A percentile compares a stretch with the other conserved stretches of the same genome.
These are phyloP conservation scores for Rugalucina vietnamica DNA, from an alignment of 2,888 invertebrate genomes.

Conservation along the genomic window DNA sequence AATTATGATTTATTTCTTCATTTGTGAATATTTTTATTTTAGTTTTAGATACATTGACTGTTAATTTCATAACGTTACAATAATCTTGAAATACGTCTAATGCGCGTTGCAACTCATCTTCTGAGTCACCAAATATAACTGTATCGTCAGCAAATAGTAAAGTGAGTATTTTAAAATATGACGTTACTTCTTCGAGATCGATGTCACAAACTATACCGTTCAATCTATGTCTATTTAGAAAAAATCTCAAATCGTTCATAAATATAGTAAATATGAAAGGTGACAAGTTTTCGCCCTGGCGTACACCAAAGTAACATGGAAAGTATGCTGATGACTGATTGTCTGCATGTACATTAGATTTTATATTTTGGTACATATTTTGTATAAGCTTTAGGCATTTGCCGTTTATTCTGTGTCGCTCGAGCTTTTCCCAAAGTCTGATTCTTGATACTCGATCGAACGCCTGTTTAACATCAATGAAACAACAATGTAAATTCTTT, in stretches of 20 bases:
- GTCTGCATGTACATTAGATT: not conserved
- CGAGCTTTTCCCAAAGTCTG: not conserved
- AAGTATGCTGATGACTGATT: not conserved
- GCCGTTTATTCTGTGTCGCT: not conserved
- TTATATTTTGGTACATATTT: not conserved
- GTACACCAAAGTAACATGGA: not conserved
- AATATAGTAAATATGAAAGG: not conserved
- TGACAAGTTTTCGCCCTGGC: not conserved
- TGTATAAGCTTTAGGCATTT: not conserved
- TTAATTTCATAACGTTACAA: not conserved
- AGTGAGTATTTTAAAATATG: not conserved
- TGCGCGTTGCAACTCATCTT: not conserved
- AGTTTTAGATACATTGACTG: not conserved
- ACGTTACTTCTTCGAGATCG: not conserved
- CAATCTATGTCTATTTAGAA: not conserved
- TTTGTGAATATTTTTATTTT: not conserved
- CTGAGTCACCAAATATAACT: not conserved
- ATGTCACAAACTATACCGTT: not conserved
- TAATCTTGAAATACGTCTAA: not conserved
- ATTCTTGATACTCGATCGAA: not conserved
- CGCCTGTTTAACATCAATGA: not conserved
- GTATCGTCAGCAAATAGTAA: not conserved
- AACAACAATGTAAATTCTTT: not conserved
- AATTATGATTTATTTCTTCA: not conserved
- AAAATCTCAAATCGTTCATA: not conserved